Conservation (phyloP, 2,888 invertebrate species). For the Urechis unicinctus region DNA sequence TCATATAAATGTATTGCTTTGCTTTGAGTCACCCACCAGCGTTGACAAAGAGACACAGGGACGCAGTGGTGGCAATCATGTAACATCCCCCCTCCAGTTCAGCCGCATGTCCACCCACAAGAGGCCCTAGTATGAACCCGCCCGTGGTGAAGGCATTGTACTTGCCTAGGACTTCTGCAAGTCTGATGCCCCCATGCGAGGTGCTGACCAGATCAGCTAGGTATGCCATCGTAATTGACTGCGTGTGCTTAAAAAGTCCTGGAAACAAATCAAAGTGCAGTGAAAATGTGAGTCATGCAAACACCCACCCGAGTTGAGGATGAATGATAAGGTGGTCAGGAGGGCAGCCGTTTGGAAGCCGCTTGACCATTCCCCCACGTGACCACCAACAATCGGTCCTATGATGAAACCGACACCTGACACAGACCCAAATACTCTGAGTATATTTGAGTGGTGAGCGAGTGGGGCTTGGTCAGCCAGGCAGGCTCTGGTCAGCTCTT, state of each 20-base stretch:
- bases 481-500: background rate
- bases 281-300: background rate
- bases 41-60: too few relatives aligned
- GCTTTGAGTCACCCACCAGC: too few relatives aligned
- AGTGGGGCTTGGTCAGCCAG: constrained; percentile 1
- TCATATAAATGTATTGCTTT: too few relatives aligned
- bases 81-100: too few relatives aligned
- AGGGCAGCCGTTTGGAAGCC: constrained; percentile 26
- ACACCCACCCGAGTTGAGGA: background rate
- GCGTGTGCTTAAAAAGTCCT: too few relatives aligned
- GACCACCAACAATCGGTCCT: constrained; percentile 66
- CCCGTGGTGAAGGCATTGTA: too few relatives aligned
- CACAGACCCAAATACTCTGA: constrained; percentile 54
- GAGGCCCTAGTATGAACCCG: constrained; percentile 68
- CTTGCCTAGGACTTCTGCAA: too few relatives aligned
- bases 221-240: too few relatives aligned
- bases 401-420: constrained; percentile 65
- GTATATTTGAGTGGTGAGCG: background rate
- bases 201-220: too few relatives aligned
- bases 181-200: too few relatives aligned
- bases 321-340: background rate
- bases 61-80: too few relatives aligned
- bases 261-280: background rate
- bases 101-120: constrained; percentile 61
- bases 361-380: constrained; percentile 44